A percentile compares a stretch with the other conserved stretches of the same genome.
phyloP scores from a whole-genome alignment of 2,113 vertebrate genomes.

The Podilymbus podiceps region DNA sequence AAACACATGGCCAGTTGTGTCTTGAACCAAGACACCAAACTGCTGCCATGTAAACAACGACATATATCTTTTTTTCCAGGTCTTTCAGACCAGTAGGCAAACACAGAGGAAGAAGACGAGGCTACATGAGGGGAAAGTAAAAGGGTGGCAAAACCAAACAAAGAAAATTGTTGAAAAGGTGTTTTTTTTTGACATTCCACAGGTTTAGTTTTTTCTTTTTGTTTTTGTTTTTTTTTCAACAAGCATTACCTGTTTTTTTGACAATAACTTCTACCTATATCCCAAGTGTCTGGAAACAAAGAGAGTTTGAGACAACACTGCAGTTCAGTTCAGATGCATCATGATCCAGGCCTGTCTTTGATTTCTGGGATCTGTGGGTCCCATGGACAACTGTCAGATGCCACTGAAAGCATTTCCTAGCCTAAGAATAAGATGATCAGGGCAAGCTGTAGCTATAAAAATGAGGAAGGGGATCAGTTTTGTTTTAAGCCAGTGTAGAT shows the following conservation, averaged over 20 bases:
- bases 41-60: background rate
- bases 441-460: background rate
- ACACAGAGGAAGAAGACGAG: background rate
- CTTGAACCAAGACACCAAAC: background rate
- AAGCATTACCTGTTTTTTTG: background rate
- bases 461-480: background rate
- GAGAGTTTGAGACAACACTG: background rate
- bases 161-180: background rate
- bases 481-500: background rate
- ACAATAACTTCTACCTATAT: background rate
- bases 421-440: background rate
- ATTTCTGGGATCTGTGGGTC: background rate
- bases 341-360: background rate
- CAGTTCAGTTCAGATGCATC: background rate
- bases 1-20: background rate
- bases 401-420: background rate
- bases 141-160: background rate
- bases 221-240: background rate
- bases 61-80: background rate
- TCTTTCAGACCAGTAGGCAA: background rate
- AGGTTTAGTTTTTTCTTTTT: background rate
- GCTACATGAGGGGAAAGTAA: background rate
- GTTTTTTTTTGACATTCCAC: background rate
- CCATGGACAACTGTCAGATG: background rate
- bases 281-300: background rate